Percentiles rank a stretch among this genome's conserved stretches.
Evolutionary conservation across 2,888 invertebrate species (phyloP).

Genomic region (Caenorhabditis sp.): DNA sequence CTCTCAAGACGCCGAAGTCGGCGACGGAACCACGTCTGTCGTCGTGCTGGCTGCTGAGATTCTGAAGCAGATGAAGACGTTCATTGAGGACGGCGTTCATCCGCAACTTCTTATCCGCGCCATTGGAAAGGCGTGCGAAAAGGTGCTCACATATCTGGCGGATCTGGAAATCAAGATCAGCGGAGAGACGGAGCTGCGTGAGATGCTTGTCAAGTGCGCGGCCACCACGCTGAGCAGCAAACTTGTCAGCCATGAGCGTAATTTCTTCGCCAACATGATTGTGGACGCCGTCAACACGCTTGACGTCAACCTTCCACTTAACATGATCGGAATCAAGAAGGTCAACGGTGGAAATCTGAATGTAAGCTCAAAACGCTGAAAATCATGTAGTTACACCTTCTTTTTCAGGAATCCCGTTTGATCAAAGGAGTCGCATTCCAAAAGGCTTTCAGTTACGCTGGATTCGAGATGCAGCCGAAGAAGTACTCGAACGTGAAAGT

Average conservation of each 20-base stretch:
- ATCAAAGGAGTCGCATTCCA: constrained; percentile 97
- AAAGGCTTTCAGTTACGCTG: constrained; percentile 99
- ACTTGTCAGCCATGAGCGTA: constrained; percentile 90
- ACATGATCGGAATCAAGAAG: constrained; percentile 99
- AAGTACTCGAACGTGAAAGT: constrained; percentile 81
- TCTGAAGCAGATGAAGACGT: constrained; percentile 93
- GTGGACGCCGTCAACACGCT: constrained; percentile 95
- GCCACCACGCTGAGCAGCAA: constrained; percentile 97
- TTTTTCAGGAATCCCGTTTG: constrained; percentile 86
- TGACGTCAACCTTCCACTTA: constrained; percentile 89
- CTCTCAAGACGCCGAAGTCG: constrained; percentile 87
- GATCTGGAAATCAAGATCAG: constrained; percentile 85
- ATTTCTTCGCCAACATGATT: constrained; percentile 95
- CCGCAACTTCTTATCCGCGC: constrained; percentile 93
- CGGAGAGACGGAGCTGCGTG: constrained; percentile 79
- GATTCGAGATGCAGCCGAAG: constrained; percentile 99
- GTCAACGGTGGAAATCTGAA: constrained; percentile 82
- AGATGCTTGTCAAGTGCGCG: constrained; percentile 87
- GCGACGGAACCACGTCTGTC: constrained; percentile 96
- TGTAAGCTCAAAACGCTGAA: constrained; percentile 52
- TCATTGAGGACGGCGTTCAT: constrained; percentile 95
- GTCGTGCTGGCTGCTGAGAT: constrained; percentile 95
- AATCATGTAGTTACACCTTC: constrained; percentile 4
- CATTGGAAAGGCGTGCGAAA: constrained; percentile 87
- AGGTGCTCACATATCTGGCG: constrained; percentile 87